Evolutionary conservation across 2,888 invertebrate species (phyloP).

Genomic region (Cheilosia impressa): DNA sequence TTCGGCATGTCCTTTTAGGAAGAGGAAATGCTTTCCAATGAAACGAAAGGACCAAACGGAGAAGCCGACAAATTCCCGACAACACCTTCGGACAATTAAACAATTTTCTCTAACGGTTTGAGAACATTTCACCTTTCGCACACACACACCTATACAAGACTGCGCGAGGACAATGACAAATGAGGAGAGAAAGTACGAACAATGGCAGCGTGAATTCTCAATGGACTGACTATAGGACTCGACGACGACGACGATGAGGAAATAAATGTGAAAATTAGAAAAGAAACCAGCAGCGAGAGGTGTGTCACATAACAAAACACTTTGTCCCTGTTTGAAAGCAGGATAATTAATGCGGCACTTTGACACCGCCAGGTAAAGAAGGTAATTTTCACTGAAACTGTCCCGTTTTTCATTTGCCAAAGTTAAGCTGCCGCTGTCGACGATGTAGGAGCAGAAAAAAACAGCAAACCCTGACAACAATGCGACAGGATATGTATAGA

Average conservation of each 20-base stretch:
- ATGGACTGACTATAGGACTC: conserved; percentile 48
- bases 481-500: conserved; percentile 40
- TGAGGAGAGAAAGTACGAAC: conserved; percentile 64
- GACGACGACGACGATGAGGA: conserved; percentile 52
- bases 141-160: conserved; percentile 34
- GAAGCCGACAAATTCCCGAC: conserved; percentile 64
- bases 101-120: conserved; percentile 69
- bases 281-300: conserved; percentile 51
- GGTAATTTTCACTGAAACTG: conserved; percentile 69
- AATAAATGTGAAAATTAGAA: conserved; percentile 66
- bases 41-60: conserved; percentile 43
- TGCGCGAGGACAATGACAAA: conserved; percentile 65
- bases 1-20: conserved; percentile 62
- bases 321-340: conserved; percentile 71
- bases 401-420: conserved; percentile 54
- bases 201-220: conserved; percentile 62
- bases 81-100: conserved; percentile 62
- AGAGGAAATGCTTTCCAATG: conserved; percentile 41
- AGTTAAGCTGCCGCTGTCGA: conserved; percentile 7
- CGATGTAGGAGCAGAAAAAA: neutral
- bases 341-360: conserved; percentile 75
- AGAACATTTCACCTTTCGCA: conserved; percentile 68
- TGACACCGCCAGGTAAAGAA: conserved; percentile 71
- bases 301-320: conserved; percentile 72
- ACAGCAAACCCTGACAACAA: conserved; percentile 10